Percentiles rank a stretch among this genome's conserved stretches.
These are phyloP conservation scores for Pluvialis apricaria DNA, from an alignment of 2,113 vertebrate genomes.

Conservation along the genomic window DNA sequence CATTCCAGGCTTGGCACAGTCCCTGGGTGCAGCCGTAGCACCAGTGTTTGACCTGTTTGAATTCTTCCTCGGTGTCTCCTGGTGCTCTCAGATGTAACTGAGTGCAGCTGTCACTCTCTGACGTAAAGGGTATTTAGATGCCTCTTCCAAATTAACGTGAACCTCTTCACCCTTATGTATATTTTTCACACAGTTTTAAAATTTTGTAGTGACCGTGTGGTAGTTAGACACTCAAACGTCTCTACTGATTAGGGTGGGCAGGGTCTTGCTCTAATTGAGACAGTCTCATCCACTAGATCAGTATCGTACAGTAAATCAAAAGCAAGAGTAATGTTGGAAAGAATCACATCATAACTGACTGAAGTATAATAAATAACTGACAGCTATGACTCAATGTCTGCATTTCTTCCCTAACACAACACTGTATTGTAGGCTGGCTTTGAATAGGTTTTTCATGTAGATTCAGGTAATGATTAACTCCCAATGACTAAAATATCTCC, in stretches of 20 bases:
- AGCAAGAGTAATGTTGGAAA: background rate
- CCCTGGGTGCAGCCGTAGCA: rapidly evolving
- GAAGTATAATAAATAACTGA: constrained; percentile 37
- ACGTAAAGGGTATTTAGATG: background rate
- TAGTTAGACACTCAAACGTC: background rate
- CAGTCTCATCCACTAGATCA: background rate
- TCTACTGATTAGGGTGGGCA: background rate
- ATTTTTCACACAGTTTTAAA: background rate
- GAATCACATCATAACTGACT: background rate
- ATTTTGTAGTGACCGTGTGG: background rate
- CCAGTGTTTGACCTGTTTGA: background rate
- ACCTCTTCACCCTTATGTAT: background rate
- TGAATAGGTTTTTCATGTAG: constrained; percentile 6
- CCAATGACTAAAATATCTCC: constrained; percentile 57
- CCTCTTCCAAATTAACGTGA: background rate
- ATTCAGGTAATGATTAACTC: constrained; percentile 68
- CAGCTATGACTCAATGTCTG: constrained; percentile 66
- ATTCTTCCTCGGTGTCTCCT: background rate
- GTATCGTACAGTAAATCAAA: background rate
- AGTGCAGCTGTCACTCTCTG: background rate
- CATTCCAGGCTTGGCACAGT: rapidly evolving
- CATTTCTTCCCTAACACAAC: constrained; percentile 55
- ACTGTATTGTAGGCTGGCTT: background rate
- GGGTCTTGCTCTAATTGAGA: background rate
- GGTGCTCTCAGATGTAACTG: background rate